Evolutionary conservation across 2,888 invertebrate genomes (phyloP).

Genomic region (Margaritifera margaritifera): DNA sequence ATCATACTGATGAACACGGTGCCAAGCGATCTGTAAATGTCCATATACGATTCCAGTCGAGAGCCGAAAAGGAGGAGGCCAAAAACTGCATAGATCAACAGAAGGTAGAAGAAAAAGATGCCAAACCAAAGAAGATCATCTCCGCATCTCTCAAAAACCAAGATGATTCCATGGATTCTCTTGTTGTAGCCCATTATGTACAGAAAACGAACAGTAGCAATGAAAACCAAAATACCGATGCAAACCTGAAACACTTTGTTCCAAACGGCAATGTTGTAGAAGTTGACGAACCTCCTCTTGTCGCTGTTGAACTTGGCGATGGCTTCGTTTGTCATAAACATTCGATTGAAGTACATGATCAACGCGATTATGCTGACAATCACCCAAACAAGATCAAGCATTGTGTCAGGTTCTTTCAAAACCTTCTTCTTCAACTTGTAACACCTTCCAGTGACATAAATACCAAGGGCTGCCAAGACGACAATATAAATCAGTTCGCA

Average conservation of each 20-base stretch:
- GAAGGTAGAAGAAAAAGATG: constrained; percentile 45
- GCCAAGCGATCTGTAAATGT: constrained; percentile 40
- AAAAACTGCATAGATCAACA: constrained; percentile 45
- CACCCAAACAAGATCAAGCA: constrained; percentile 43
- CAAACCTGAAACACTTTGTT: constrained; percentile 45
- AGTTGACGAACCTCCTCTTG: constrained; percentile 54
- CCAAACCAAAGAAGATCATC: constrained; percentile 52
- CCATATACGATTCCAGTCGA: constrained; percentile 43
- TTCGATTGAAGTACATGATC: constrained; percentile 41
- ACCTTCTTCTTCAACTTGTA: constrained; percentile 31
- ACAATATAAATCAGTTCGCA: constrained; percentile 46
- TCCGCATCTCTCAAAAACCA: constrained; percentile 46
- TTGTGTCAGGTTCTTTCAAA: constrained; percentile 48
- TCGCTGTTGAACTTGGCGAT: constrained; percentile 45
- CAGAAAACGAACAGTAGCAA: constrained; percentile 49
- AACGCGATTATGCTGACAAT: constrained; percentile 32
- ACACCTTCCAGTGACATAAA: constrained; percentile 32
- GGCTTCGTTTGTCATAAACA: constrained; percentile 33
- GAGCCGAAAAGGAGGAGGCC: constrained; percentile 51
- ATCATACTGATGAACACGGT: constrained; percentile 57
- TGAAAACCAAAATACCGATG: constrained; percentile 48
- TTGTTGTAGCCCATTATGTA: constrained; percentile 59
- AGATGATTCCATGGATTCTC: constrained; percentile 40
- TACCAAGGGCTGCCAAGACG: constrained; percentile 34
- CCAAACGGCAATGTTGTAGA: constrained; percentile 55